These are phyloP conservation scores for Pinctada fucata DNA, from an alignment of 2,888 invertebrate species.

Conservation along the genomic window DNA sequence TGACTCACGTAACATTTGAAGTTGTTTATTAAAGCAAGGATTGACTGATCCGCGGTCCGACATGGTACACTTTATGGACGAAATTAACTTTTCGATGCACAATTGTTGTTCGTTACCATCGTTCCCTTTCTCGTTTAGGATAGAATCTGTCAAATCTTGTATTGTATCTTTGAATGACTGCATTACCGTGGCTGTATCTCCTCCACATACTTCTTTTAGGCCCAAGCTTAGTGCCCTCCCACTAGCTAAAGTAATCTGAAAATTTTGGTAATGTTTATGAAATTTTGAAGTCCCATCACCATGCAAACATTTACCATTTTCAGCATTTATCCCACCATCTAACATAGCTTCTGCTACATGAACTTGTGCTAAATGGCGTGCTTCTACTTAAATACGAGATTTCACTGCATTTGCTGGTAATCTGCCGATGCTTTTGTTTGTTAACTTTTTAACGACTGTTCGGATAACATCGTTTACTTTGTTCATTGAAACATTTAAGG, in stretches of 20 bases:
- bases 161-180: slow-evolving; percentile 13
- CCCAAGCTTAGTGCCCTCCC: slow-evolving; percentile 24
- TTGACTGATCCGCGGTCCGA: slow-evolving; percentile 37
- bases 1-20: slow-evolving; percentile 12
- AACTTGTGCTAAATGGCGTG: background rate
- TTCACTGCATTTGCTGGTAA: background rate
- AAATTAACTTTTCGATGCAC: slow-evolving; percentile 19
- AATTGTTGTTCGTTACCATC: slow-evolving; percentile 5
- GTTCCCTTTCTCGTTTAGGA: no score
- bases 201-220: slow-evolving; percentile 22
- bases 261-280: slow-evolving; percentile 11
- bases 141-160: background rate
- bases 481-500: slow-evolving; percentile 5
- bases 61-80: slow-evolving; percentile 37
- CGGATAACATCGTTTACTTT: slow-evolving; percentile 11
- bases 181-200: slow-evolving; percentile 20
- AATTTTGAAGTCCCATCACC: slow-evolving; percentile 1
- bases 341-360: background rate
- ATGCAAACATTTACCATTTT: slow-evolving; percentile 1
- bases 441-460: slow-evolving; percentile 2
- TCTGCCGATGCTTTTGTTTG: background rate
- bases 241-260: slow-evolving; percentile 30
- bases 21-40: slow-evolving; percentile 21
- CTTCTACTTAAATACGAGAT: slow-evolving; percentile 24
- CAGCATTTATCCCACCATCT: background rate